Percentiles rank a stretch among this genome's conserved stretches.
Evolutionary conservation across 2,113 vertebrate genomes (phyloP).

Genomic region (Stomatorhinus ivindoensis): DNA sequence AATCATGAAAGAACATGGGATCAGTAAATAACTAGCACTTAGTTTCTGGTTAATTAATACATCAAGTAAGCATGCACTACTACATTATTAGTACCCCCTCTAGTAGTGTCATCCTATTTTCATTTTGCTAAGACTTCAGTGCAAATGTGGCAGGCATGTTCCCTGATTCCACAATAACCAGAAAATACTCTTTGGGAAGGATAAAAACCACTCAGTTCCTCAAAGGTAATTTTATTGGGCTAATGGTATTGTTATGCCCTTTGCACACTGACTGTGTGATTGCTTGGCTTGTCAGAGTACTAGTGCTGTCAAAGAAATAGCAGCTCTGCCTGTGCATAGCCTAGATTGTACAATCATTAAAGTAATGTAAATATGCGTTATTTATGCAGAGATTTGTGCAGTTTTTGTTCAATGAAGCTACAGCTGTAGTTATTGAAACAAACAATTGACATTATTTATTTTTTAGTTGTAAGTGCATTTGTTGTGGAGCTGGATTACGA

Average conservation of each 20-base stretch:
- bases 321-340: background rate
- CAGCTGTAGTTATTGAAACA: background rate
- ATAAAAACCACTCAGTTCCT: background rate
- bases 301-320: background rate
- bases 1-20: background rate
- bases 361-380: background rate
- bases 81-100: too few relatives aligned
- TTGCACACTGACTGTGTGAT: background rate
- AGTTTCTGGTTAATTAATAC: background rate
- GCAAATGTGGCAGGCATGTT: background rate
- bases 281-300: background rate
- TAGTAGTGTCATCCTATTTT: background rate
- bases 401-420: background rate
- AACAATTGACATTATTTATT: background rate
- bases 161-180: background rate
- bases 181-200: background rate
- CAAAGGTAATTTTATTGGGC: background rate
- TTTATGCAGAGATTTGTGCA: background rate
- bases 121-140: background rate
- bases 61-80: too few relatives aligned
- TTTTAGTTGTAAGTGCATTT: background rate
- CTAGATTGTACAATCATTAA: background rate
- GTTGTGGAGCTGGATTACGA: background rate
- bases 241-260: background rate
- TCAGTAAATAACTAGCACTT: background rate